These are phyloP conservation scores for Cheilosia vulpina DNA, from an alignment of 2,888 invertebrate species.

Conservation along the genomic window DNA sequence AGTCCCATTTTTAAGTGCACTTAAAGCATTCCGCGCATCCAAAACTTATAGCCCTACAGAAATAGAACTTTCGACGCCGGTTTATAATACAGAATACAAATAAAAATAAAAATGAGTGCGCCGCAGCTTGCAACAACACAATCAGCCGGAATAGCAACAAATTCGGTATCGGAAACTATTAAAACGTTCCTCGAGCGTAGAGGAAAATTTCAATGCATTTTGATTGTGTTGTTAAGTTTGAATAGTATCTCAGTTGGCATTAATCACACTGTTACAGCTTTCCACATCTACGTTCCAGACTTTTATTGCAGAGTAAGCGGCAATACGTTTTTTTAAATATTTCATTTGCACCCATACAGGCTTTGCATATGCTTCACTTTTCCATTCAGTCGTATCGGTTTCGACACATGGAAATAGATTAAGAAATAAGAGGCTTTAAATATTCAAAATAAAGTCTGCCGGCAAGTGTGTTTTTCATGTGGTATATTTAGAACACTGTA, in stretches of 20 bases:
- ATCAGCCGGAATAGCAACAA: neutral
- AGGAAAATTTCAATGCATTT: conserved; percentile 79
- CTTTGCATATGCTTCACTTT: too few species aligned
- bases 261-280: conserved; percentile 82
- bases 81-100: too few species aligned
- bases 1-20: neutral
- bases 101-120: conserved; percentile 3
- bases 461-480: too few species aligned
- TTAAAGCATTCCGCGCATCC: neutral
- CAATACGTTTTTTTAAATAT: too few species aligned
- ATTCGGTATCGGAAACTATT: conserved; percentile 44
- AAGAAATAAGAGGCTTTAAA: too few species aligned
- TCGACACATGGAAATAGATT: too few species aligned
- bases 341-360: too few species aligned
- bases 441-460: too few species aligned
- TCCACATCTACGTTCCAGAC: conserved; percentile 82
- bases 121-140: neutral
- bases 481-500: too few species aligned
- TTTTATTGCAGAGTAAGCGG: conserved; percentile 81
- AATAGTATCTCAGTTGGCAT: conserved; percentile 83
- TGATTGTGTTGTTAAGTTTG: conserved; percentile 80
- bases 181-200: conserved; percentile 69
- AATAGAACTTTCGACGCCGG: neutral
- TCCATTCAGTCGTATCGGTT: too few species aligned
- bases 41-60: neutral